Evolutionary conservation across 2,113 vertebrate species (phyloP).

Genomic region (Phodopus roborovskii): DNA sequence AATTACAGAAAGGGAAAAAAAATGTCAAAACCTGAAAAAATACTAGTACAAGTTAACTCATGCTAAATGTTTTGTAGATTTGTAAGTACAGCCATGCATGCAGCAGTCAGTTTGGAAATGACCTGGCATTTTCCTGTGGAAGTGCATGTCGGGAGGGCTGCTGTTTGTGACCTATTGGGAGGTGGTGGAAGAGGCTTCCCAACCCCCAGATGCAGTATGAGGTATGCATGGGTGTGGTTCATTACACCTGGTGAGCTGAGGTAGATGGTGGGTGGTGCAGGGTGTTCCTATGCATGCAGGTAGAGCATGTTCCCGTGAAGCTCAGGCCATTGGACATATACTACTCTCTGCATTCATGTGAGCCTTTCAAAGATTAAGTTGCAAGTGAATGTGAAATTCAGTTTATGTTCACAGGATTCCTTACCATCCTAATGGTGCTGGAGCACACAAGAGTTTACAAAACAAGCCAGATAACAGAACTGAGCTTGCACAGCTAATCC

Average conservation of each 20-base stretch:
- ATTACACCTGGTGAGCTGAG: accelerated
- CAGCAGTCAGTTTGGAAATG: background rate
- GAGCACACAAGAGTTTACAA: background rate
- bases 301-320: accelerated
- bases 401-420: background rate
- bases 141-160: too few species aligned
- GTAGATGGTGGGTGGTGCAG: too few species aligned
- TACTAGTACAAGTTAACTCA: background rate
- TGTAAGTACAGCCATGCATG: background rate
- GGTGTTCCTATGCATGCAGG: too few species aligned
- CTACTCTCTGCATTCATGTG: background rate
- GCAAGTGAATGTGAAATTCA: background rate
- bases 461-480: background rate
- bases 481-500: background rate
- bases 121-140: background rate
- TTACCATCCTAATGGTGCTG: background rate
- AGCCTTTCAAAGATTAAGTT: background rate
- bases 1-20: background rate
- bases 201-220: too few species aligned
- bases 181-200: background rate
- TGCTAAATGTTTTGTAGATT: background rate
- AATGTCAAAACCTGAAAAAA: background rate
- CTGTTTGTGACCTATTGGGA: background rate
- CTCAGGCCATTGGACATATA: background rate
- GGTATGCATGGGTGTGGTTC: background rate